These are phyloP conservation scores for Mya arenaria DNA, from an alignment of 1,140 invertebrate species.

Conservation along the genomic window DNA sequence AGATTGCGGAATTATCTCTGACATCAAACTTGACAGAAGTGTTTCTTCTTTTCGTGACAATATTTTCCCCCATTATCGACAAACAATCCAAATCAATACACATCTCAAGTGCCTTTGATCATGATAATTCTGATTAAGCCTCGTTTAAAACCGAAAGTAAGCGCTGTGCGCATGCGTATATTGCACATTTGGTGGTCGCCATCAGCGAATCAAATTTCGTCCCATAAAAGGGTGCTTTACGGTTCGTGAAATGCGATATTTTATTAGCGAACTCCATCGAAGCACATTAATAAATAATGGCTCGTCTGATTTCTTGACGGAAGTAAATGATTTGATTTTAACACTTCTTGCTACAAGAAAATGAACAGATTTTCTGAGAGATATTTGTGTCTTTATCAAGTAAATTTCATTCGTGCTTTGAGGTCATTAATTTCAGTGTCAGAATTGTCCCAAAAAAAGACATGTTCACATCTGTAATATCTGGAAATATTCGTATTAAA, in stretches of 20 bases:
- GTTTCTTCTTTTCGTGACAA: constrained; percentile 41
- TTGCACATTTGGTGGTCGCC: constrained; percentile 61
- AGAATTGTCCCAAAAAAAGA: too few species aligned
- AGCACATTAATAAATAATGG: constrained; percentile 54
- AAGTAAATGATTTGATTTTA: constrained; percentile 1
- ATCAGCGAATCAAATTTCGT: constrained; percentile 56
- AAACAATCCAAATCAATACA: constrained; percentile 49
- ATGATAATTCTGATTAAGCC: background rate
- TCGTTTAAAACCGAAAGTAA: constrained; percentile 48
- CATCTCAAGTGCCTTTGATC: constrained; percentile 3
- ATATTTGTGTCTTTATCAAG: too few species aligned
- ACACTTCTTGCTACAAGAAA: background rate
- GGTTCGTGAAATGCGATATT: constrained; percentile 49
- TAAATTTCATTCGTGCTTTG: too few species aligned
- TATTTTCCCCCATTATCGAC: constrained; percentile 29
- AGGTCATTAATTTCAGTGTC: too few species aligned
- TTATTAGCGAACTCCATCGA: constrained; percentile 41
- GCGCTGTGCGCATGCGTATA: constrained; percentile 62
- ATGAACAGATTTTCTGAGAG: too few species aligned
- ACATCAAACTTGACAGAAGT: constrained; percentile 54
- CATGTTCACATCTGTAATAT: too few species aligned
- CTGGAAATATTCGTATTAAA: too few species aligned
- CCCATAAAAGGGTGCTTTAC: constrained; percentile 44
- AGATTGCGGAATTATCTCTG: constrained; percentile 46
- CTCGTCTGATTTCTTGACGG: background rate